Percentiles rank a stretch among this genome's conserved stretches.
Evolutionary conservation across 1,140 invertebrate species (phyloP).

Genomic region (Drosophila obscura): DNA sequence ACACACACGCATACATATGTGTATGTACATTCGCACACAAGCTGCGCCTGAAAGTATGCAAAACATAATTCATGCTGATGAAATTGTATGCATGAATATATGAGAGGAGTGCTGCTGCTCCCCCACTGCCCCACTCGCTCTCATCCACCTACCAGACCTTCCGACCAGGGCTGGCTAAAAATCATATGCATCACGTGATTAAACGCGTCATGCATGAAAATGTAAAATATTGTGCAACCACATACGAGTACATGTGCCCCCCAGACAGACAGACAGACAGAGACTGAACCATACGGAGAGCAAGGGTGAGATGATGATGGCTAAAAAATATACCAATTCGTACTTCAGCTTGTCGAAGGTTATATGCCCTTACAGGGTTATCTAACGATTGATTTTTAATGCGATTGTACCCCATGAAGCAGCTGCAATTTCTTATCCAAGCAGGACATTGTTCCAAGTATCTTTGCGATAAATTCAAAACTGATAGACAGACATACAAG

Average conservation of each 20-base stretch:
- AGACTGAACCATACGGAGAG: not conserved
- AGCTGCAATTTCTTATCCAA: too few relatives aligned
- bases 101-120: not conserved
- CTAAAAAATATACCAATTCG: not conserved
- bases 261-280: conserved; percentile 26
- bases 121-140: not conserved
- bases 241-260: conserved; percentile 21
- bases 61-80: conserved; percentile 83
- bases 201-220: conserved; percentile 83
- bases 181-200: conserved; percentile 83
- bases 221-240: conserved; percentile 75
- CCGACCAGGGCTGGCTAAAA: conserved; percentile 63
- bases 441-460: not conserved
- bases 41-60: conserved; percentile 66
- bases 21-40: conserved; percentile 4
- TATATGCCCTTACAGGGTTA: too few relatives aligned
- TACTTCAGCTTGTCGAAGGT: conserved; percentile 10
- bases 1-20: conserved; percentile 9
- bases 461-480: too few relatives aligned
- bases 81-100: conserved; percentile 72
- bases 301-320: not conserved
- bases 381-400: too few relatives aligned
- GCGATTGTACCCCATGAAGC: too few relatives aligned
- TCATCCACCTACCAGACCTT: not conserved
- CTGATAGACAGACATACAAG: too few relatives aligned